Base-by-base conservation (phyloP, 2,797 vertebrate genomes). In the Paguma larvata region DNA sequence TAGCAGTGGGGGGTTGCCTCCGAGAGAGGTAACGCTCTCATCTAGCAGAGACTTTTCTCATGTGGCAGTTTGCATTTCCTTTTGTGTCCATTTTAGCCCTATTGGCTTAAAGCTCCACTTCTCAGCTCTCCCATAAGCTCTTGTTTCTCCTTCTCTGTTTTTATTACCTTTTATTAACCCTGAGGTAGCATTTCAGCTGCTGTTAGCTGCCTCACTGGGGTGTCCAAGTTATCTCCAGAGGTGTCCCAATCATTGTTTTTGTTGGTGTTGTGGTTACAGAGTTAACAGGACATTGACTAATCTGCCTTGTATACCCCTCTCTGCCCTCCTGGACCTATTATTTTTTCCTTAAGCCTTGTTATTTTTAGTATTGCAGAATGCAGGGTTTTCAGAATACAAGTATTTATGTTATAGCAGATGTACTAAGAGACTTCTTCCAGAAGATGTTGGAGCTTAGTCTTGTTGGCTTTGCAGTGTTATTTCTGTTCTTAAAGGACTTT, bases 111-210 rank as follows among this genome's bases (percentile, higher is more conserved):
- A 85, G 16, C 41, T 85, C 56, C 32, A 56, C 41, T 63, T 85
- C 10, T 79, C 13, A 51, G 38, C 30, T 95, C 30, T 95, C 59
- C 41, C 23, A 10, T 89, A 75, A 85, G 6, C 30, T 30, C n/a
- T 88, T 75, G 38, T 89, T 94, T 89, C 23, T 78, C 4, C 19
- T 72, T 91, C 34, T 51, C 77, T 78, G 19, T 83, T 92, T 94
- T 72, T 85, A 59, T 14, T 82, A 75, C 21, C 27, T 73, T 73
- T 89, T 75, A 32, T 82, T 89, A 89, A 25, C 44, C 10, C 51
- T 72, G 27, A 92, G 30, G 44, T 77, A 34, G 68, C 38, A 46
- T 79, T 68, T 56, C 21, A 48, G 14, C 65, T 85, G 19, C 70
- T 91, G 25, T 82, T 77, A 34, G 6, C 51, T 89, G 34, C 59